Conservation (phyloP, 23 tunicate species). For the Ciona savignyi region DNA sequence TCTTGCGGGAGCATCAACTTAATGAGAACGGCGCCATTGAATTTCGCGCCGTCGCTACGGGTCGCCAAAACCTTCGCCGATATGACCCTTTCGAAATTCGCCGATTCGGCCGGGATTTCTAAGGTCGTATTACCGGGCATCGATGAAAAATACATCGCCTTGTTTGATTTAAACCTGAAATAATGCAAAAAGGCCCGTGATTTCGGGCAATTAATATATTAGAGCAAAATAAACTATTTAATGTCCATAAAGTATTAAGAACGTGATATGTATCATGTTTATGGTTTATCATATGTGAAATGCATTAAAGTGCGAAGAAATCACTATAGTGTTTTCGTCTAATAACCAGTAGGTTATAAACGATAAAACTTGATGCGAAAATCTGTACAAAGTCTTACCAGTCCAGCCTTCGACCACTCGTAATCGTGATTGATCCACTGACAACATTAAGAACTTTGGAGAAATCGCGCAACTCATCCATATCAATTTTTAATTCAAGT, state of each 20-base stretch:
- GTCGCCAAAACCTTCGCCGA: constrained; percentile 19
- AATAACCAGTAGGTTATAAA: no score
- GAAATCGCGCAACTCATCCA: constrained; percentile 34
- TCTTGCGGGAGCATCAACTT: constrained; percentile 21
- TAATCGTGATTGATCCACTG: constrained; percentile 42
- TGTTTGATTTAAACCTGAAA: constrained; percentile 11
- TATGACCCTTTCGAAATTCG: constrained; percentile 9
- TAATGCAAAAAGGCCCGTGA: no score
- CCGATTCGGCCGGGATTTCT: constrained; percentile 11
- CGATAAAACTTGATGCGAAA: no score
- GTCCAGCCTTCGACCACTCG: not conserved
- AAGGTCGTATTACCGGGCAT: constrained; percentile 8
- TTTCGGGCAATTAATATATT: no score
- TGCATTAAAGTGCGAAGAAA: no score
- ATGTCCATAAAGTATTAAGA: no score
- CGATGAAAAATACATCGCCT: constrained; percentile 26
- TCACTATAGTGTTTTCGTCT: no score
- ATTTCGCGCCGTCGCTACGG: constrained; percentile 32
- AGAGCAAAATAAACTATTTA: no score
- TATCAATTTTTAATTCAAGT: constrained; percentile 43
- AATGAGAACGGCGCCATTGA: constrained; percentile 25
- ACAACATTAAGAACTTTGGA: constrained; percentile 20
- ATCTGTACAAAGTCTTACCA: not conserved
- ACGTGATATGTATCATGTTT: no score
- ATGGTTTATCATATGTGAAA: no score